These are phyloP conservation scores for Phenganax stokvisi DNA, from an alignment of 92 coral and sea anemone genomes.

Conservation along the genomic window DNA sequence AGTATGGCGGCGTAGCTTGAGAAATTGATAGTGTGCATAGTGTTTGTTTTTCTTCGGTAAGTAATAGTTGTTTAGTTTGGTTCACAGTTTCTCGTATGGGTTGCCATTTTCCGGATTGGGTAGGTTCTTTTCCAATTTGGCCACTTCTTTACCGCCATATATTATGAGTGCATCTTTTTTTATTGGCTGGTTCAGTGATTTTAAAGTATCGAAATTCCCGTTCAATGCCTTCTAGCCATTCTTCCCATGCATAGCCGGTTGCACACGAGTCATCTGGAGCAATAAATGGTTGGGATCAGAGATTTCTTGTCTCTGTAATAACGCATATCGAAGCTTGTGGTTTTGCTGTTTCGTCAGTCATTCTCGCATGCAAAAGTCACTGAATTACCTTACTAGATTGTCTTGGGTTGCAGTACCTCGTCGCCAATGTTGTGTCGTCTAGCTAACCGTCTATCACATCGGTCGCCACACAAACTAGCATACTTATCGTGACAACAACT, in stretches of 20 bases:
- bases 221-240: conserved; percentile 55
- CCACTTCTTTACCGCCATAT: conserved; percentile 55
- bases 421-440: too few relatives aligned
- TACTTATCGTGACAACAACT: too few relatives aligned
- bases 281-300: conserved; percentile 36
- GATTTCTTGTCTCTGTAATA: conserved; percentile 42
- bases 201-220: conserved; percentile 53
- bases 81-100: conserved; percentile 38
- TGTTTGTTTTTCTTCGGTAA: conserved; percentile 48
- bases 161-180: conserved; percentile 56
- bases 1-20: conserved; percentile 6
- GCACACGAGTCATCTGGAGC: conserved; percentile 34
- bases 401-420: too few relatives aligned
- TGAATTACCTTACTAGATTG: too few relatives aligned
- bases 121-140: conserved; percentile 50
- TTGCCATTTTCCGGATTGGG: conserved; percentile 36
- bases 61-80: conserved; percentile 47
- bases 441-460: too few relatives aligned
- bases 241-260: conserved; percentile 50
- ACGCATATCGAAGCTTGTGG: too few relatives aligned
- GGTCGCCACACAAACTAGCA: too few relatives aligned
- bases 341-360: too few relatives aligned
- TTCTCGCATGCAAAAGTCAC: too few relatives aligned
- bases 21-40: conserved; percentile 33
- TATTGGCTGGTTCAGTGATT: conserved; percentile 44